Evolutionary conservation across 2,113 vertebrate genomes (phyloP).

Genomic region (Apteryx owenii): DNA sequence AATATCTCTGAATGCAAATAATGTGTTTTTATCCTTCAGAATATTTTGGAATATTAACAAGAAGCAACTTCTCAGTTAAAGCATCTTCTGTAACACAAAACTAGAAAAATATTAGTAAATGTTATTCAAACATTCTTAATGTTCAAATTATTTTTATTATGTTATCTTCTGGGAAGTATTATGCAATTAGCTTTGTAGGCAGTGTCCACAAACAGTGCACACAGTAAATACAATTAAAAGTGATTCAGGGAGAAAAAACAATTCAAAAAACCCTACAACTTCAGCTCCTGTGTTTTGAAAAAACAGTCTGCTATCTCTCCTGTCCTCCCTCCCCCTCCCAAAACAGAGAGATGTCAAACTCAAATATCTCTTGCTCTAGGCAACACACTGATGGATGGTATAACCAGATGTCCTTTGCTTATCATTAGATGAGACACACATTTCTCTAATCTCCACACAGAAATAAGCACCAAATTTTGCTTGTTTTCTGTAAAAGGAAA

Average conservation of each 20-base stretch:
- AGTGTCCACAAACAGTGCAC: neutral
- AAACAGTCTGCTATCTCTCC: neutral
- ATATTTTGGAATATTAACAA: neutral
- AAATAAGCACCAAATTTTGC: neutral
- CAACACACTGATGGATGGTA: slow-evolving; percentile 4
- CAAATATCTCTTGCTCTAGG: slow-evolving; percentile 53
- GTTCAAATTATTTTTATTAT: neutral
- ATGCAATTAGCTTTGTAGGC: neutral
- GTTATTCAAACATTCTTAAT: neutral
- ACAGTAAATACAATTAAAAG: neutral
- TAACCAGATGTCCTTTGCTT: slow-evolving; percentile 52
- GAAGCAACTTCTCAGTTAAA: neutral
- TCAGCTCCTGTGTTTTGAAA: neutral
- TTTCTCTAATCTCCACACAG: neutral
- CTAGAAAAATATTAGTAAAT: neutral
- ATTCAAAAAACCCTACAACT: neutral
- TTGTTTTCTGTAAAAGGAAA: neutral
- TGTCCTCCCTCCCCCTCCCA: neutral
- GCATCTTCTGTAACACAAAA: neutral
- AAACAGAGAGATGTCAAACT: slow-evolving; percentile 47
- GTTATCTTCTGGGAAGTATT: neutral
- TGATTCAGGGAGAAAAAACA: fast-evolving
- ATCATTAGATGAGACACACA: slow-evolving; percentile 22
- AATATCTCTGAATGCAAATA: neutral
- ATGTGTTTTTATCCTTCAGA: neutral